These are phyloP conservation scores for Istiophorus platypterus DNA, from an alignment of 2,113 vertebrate species.

Conservation along the genomic window DNA sequence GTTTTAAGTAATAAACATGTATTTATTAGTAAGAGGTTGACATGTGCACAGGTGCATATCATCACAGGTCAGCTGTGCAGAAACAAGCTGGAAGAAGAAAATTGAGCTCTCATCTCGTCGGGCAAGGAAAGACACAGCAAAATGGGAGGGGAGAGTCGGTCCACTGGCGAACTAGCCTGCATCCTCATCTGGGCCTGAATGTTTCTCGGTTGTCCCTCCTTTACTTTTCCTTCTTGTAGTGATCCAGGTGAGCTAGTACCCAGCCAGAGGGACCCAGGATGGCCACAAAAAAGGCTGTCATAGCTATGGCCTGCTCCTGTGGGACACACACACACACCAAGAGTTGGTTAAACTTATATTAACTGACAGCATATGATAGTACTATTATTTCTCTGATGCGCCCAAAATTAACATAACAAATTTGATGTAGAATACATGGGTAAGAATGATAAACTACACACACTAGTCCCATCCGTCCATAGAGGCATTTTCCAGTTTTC, in stretches of 20 bases:
- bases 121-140: not conserved
- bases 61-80: slow-evolving; percentile 15
- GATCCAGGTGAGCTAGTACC: slow-evolving; percentile 70
- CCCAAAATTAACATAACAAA: too few species aligned
- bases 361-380: not conserved
- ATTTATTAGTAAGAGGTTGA: slow-evolving; percentile 48
- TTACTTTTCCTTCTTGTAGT: slow-evolving; percentile 65
- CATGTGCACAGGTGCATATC: slow-evolving; percentile 9
- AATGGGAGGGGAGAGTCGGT: not conserved
- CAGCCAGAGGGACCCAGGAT: slow-evolving; percentile 67
- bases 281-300: slow-evolving; percentile 32
- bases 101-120: not conserved
- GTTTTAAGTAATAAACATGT: not conserved
- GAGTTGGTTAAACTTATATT: not conserved
- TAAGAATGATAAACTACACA: not conserved
- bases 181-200: slow-evolving; percentile 1
- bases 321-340: not conserved
- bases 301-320: slow-evolving; percentile 64
- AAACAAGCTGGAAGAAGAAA: slow-evolving; percentile 1
- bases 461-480: not conserved
- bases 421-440: not conserved
- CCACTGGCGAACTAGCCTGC: not conserved
- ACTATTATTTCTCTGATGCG: not conserved
- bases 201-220: not conserved
- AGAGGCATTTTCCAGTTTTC: too few species aligned